A percentile compares a stretch with the other conserved stretches of the same genome.
Evolutionary conservation across 2,797 vertebrate genomes (phyloP).

Genomic region (Molothrus ater): DNA sequence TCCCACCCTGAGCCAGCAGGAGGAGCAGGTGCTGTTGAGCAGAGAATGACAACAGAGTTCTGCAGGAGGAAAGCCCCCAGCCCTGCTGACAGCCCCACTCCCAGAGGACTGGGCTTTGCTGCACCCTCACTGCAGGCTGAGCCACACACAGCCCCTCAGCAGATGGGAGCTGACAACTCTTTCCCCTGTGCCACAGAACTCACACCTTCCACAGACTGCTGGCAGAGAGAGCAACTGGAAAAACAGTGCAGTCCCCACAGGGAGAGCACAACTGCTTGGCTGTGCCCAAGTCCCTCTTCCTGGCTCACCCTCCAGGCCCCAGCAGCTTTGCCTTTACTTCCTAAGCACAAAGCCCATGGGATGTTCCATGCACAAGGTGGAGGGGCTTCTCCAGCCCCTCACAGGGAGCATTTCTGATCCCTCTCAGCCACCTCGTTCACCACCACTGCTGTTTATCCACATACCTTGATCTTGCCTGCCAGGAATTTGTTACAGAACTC

Average conservation of each 20-base stretch:
- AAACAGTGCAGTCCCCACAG: not conserved
- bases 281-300: not conserved
- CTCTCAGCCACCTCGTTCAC: not conserved
- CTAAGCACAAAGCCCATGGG: not conserved
- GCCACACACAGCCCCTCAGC: not conserved
- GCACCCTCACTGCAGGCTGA: not conserved
- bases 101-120: not conserved
- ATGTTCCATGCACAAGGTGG: not conserved
- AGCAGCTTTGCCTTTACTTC: not conserved
- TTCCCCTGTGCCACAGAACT: not conserved
- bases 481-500: constrained; percentile 88
- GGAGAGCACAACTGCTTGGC: not conserved
- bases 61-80: not conserved
- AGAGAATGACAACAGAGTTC: not conserved
- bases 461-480: constrained; percentile 95
- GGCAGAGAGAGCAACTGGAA: not conserved
- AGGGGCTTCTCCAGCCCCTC: not conserved
- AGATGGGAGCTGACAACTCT: not conserved
- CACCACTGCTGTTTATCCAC: not conserved
- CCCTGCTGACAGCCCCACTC: not conserved
- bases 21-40: not conserved
- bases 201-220: not conserved
- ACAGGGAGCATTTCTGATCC: not conserved
- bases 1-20: not conserved
- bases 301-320: not conserved